Percentiles rank a stretch among this genome's conserved stretches.
Conservation (phyloP, 2,888 invertebrate genomes). For the Acanthosoma haemorrhoidale region DNA sequence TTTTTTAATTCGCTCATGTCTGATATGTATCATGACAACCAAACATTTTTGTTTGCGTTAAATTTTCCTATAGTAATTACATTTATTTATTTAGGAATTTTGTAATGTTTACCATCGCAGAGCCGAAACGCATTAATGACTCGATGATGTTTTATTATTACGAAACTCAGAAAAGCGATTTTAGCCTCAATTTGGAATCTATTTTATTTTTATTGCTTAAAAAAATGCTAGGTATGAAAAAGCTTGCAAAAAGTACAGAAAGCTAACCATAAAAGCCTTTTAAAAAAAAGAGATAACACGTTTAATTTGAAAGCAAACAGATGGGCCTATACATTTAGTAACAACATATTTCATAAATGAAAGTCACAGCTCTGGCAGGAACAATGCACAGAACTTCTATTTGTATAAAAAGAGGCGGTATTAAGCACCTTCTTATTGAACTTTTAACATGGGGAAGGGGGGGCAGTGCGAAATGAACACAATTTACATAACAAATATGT, state of each 20-base stretch:
- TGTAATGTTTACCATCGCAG: background rate
- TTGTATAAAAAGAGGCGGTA: background rate
- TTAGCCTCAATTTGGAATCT: background rate
- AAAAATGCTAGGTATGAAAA: background rate
- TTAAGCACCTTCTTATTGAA: background rate
- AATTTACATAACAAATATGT: background rate
- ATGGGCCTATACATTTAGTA: background rate
- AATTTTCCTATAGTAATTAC: constrained; percentile 2
- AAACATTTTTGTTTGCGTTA: constrained; percentile 23
- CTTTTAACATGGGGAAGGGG: constrained; percentile 11
- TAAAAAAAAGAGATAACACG: background rate
- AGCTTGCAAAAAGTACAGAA: constrained; percentile 6
- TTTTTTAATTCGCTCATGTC: constrained; percentile 29
- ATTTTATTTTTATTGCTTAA: background rate
- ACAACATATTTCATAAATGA: background rate
- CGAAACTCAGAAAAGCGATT: background rate
- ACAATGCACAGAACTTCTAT: too few relatives aligned
- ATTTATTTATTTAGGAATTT: background rate
- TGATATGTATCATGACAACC: constrained; percentile 32
- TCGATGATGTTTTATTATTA: background rate
- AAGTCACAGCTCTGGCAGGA: too few relatives aligned
- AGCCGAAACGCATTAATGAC: background rate
- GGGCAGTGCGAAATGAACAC: constrained; percentile 28
- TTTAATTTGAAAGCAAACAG: constrained; percentile 5
- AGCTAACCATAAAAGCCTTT: constrained; percentile 4